Evolutionary conservation across 2,888 invertebrate species (phyloP).

Genomic region (Eristalinus sepulchralis): DNA sequence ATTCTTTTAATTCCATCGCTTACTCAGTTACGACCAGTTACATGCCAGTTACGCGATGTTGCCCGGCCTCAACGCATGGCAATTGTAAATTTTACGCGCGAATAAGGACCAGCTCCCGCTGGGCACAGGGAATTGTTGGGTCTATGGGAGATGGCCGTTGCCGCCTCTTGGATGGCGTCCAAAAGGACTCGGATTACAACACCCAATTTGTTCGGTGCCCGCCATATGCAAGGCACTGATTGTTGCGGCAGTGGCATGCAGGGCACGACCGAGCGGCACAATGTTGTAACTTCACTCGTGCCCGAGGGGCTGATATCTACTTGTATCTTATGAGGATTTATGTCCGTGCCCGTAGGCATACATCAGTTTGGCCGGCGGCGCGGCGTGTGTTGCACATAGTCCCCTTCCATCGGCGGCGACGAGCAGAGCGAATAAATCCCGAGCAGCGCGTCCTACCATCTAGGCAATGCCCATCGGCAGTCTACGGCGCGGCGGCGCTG

Average conservation of each 20-base stretch:
- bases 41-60: background rate
- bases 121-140: constrained; percentile 1
- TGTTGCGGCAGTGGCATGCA: background rate
- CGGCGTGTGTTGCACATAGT: constrained; percentile 22
- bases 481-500: background rate
- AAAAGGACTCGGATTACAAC: constrained; percentile 54
- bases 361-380: constrained; percentile 25
- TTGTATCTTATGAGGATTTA: constrained; percentile 58
- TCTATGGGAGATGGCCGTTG: constrained; percentile 27
- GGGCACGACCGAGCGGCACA: constrained; percentile 12
- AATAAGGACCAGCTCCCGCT: constrained; percentile 2
- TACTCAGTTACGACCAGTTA: background rate
- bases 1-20: background rate
- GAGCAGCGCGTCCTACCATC: constrained; percentile 22
- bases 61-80: background rate
- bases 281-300: constrained; percentile 32
- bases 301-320: constrained; percentile 24
- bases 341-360: constrained; percentile 47
- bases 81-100: constrained; percentile 14
- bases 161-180: constrained; percentile 47
- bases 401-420: background rate
- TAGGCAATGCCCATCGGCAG: background rate
- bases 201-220: constrained; percentile 30
- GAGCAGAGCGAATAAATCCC: constrained; percentile 40
- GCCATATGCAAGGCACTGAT: background rate